phyloP scores from a whole-genome alignment of 2,113 vertebrate genomes.

The Oryzias celebensis region DNA sequence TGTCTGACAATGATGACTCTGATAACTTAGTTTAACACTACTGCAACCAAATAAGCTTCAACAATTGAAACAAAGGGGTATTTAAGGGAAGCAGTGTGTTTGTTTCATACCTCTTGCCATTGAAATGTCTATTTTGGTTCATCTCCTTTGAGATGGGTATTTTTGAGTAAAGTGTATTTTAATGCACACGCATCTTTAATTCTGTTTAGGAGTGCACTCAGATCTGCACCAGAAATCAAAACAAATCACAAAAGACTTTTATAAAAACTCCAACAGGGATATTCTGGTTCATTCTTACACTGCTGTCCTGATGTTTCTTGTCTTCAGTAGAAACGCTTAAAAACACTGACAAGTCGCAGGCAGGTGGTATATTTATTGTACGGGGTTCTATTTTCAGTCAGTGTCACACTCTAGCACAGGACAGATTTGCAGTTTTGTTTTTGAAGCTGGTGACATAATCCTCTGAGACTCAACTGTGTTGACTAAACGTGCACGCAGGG shows the following conservation, averaged over 20 bases:
- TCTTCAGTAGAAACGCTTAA: not conserved
- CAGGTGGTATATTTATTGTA: not conserved
- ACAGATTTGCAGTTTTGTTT: slow-evolving; percentile 16
- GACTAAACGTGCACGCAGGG: not conserved
- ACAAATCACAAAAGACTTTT: not conserved
- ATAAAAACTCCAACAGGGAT: too few species aligned
- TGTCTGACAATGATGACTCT: too few species aligned
- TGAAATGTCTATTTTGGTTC: too few species aligned
- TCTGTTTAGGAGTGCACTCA: too few species aligned
- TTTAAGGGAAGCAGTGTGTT: too few species aligned
- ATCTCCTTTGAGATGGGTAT: too few species aligned
- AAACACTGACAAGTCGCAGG: not conserved
- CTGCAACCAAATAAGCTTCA: too few species aligned
- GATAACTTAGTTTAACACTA: too few species aligned
- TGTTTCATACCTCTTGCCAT: too few species aligned
- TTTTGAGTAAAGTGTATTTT: too few species aligned
- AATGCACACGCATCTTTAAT: too few species aligned
- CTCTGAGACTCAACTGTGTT: slow-evolving; percentile 1
- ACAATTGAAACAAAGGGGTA: too few species aligned
- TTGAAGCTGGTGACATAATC: slow-evolving; percentile 5
- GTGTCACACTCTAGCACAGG: slow-evolving; percentile 5
- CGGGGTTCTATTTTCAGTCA: slow-evolving; percentile 16
- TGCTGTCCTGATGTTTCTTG: not conserved
- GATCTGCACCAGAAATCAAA: not conserved
- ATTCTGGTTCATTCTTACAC: not conserved